Conservation (phyloP, 2,113 vertebrate species). For the Emydura subglobosa region DNA sequence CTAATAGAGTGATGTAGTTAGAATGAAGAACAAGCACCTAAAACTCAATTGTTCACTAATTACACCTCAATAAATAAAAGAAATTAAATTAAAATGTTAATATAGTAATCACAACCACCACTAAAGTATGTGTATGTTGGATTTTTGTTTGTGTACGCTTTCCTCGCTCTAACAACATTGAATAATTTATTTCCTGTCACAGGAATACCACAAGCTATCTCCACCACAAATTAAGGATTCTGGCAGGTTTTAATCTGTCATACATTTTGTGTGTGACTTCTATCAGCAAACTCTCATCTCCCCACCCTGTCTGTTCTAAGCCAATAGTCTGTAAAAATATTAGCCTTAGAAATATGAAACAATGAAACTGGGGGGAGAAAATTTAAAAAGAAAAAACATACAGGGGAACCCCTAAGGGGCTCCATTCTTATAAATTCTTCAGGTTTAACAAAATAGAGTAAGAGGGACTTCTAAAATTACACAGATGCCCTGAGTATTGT, state of each 20-base stretch:
- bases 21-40: not conserved
- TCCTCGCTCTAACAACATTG: not conserved
- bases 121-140: not conserved
- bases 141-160: not conserved
- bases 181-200: not conserved
- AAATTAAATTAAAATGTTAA: not conserved
- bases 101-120: rapidly evolving
- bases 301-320: not conserved
- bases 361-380: not conserved
- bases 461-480: not conserved
- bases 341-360: not conserved
- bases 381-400: not conserved
- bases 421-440: not conserved
- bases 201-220: not conserved
- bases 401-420: not conserved
- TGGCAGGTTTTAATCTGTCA: not conserved
- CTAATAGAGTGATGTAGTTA: not conserved
- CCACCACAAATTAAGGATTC: not conserved
- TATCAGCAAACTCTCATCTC: conserved; percentile 11
- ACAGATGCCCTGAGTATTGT: rapidly evolving
- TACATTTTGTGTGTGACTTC: not conserved
- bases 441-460: not conserved
- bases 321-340: not conserved
- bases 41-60: not conserved
- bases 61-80: not conserved